Conservation (phyloP, 30 jellyfish, hydroid and myxozoan genomes). For the Haliclystus octoradiatus region DNA sequence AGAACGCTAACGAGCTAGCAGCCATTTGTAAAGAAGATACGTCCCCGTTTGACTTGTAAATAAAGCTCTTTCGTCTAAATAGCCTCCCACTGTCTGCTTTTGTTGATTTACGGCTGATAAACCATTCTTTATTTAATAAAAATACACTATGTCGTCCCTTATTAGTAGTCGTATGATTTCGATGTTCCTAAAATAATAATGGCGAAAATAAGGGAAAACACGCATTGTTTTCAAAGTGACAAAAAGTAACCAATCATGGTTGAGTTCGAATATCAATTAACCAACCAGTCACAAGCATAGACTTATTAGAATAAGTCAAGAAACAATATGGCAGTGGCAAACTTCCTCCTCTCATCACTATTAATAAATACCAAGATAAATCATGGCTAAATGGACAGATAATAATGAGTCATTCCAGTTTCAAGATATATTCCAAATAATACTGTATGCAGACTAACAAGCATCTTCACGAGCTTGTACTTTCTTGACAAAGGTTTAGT, state of each 20-base stretch:
- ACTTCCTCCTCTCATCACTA: no score
- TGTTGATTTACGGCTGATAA: neutral
- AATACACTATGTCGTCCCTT: neutral
- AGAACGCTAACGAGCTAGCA: slow-evolving; percentile 56
- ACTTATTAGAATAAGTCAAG: no score
- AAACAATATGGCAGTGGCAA: no score
- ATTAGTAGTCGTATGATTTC: neutral
- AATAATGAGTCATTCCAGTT: no score
- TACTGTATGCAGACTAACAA: no score
- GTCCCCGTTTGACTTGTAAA: slow-evolving; percentile 8
- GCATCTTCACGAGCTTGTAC: no score
- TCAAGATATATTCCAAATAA: no score
- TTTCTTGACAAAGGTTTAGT: no score
- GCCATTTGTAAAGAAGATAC: slow-evolving; percentile 39
- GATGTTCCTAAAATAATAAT: neutral
- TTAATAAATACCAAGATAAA: no score
- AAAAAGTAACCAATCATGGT: neutral
- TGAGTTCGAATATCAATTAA: no score
- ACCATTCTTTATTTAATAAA: neutral
- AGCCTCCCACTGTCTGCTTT: neutral
- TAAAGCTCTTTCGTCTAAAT: slow-evolving; percentile 6
- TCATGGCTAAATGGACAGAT: no score
- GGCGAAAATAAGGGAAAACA: neutral
- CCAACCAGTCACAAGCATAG: neutral
- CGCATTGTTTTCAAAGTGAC: neutral